Evolutionary conservation across 2,113 vertebrate species (phyloP).

Genomic region (Aleadryas rufinucha): DNA sequence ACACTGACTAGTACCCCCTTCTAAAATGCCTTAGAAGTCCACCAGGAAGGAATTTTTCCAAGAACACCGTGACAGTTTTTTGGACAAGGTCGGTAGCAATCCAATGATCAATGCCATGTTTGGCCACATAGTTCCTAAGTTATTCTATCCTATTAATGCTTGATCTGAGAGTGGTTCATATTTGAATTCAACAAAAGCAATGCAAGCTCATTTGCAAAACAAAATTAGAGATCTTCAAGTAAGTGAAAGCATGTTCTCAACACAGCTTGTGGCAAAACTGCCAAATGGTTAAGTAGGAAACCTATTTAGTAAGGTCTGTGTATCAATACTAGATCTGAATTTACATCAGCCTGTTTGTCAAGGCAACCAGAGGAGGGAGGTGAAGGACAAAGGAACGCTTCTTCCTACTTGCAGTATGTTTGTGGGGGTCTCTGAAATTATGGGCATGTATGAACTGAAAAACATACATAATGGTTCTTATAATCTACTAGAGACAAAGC

Average conservation of each 20-base stretch:
- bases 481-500: neutral
- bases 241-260: neutral
- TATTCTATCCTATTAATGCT: neutral
- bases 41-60: neutral
- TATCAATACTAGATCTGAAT: neutral
- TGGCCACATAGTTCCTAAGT: neutral
- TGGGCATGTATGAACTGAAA: neutral
- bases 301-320: neutral
- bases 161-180: neutral
- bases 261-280: neutral
- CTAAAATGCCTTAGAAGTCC: neutral
- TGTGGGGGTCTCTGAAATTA: neutral
- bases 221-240: neutral
- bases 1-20: neutral
- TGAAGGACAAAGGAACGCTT: neutral
- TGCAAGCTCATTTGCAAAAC: neutral
- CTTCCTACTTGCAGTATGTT: neutral
- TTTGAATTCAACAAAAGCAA: neutral
- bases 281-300: neutral
- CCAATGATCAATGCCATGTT: neutral
- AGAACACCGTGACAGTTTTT: neutral
- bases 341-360: neutral
- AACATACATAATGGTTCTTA: neutral
- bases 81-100: neutral
- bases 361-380: neutral